A percentile compares a stretch with the other conserved stretches of the same genome.
Conservation (phyloP, 2,888 invertebrate species). For the Protonemura montana region DNA sequence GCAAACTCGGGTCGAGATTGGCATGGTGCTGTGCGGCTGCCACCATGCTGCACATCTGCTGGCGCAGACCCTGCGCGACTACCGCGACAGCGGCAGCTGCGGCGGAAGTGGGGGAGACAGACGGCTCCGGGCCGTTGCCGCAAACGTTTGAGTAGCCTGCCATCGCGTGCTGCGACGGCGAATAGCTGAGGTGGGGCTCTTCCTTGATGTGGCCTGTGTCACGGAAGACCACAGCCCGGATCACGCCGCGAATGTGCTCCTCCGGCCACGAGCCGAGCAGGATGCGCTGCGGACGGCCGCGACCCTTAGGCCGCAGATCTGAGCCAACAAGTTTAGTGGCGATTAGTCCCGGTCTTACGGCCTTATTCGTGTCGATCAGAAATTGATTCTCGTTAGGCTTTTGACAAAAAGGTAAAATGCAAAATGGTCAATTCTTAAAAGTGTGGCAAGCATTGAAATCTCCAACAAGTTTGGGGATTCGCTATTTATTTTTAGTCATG, state of each 20-base stretch:
- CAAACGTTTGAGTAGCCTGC: conserved; percentile 53
- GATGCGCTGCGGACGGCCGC: conserved; percentile 90
- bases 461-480: no score
- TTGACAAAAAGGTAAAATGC: no score
- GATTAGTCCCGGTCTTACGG: neutral
- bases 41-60: conserved; percentile 86
- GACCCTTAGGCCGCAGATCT: conserved; percentile 90
- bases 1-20: conserved; percentile 59
- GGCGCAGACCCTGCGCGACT: conserved; percentile 83
- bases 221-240: conserved; percentile 89
- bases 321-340: conserved; percentile 52
- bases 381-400: no score
- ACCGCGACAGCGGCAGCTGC: conserved; percentile 77
- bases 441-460: no score
- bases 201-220: conserved; percentile 84
- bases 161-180: conserved; percentile 64
- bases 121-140: conserved; percentile 64
- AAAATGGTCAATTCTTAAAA: no score
- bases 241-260: conserved; percentile 91
- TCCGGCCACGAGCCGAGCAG: conserved; percentile 92
- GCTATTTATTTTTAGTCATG: no score
- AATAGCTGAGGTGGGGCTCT: conserved; percentile 68
- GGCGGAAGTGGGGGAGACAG: conserved; percentile 73
- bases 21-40: conserved; percentile 67
- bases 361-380: no score